These are phyloP conservation scores for Aselliscus stoliczkanus DNA, from an alignment of 2,797 vertebrate species.

Conservation along the genomic window DNA sequence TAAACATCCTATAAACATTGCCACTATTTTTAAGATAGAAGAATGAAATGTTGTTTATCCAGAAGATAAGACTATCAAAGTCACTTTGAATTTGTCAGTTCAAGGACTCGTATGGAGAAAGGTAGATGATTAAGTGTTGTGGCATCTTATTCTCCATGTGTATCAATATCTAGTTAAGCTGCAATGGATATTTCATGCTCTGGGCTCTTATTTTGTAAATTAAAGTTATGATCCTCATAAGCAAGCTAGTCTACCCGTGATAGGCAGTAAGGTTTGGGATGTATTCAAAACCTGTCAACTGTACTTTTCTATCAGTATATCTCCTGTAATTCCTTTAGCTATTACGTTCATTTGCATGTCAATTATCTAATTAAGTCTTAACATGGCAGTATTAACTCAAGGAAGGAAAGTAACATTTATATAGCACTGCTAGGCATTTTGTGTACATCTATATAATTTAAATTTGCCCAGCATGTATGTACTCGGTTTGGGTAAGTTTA, in stretches of 20 bases:
- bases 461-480: not conserved
- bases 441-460: not conserved
- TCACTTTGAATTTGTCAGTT: conserved; percentile 17
- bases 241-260: not conserved
- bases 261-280: not conserved
- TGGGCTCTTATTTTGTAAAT: conserved; percentile 19
- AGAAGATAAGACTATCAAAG: not conserved
- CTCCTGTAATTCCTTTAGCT: not conserved
- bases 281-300: not conserved
- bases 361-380: conserved; percentile 39
- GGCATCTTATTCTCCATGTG: not conserved
- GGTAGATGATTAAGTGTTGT: not conserved
- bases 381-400: not conserved
- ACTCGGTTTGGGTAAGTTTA: not conserved
- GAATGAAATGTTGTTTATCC: not conserved
- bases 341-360: not conserved
- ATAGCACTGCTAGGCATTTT: not conserved
- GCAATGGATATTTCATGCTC: not conserved
- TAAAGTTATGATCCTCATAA: not conserved
- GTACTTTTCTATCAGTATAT: not conserved
- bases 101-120: not conserved
- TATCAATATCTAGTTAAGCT: not conserved
- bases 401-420: conserved; percentile 1
- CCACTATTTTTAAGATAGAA: not conserved
- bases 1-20: not conserved